Evolutionary conservation across 1,140 invertebrate species (phyloP), one percentile per base, ranked within the genome.

Genomic region (Paralvinella palmiformis): DNA sequence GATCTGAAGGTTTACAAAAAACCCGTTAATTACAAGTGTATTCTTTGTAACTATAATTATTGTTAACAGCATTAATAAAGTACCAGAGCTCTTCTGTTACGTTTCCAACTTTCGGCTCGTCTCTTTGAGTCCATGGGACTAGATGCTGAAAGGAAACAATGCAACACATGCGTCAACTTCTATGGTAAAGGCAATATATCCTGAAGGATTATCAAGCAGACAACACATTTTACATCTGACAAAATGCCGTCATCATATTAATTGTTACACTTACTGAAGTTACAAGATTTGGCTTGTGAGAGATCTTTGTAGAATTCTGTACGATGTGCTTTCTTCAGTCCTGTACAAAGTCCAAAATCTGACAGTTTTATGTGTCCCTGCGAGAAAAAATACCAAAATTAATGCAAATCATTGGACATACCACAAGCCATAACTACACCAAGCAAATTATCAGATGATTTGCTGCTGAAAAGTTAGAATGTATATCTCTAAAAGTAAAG

Each of bases 251-350:
- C n/a, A 27, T 52, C n/a, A 29, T 48, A n/a, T 22, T n/a, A 44
- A n/a, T 20, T 27, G 17, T 52, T 52, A 32, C n/a, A 73, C 71
- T 72, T 67, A 75, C 73, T 71, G 65, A 77, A 80, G 67, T 96
- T 92, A 24, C 91, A 93, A 63, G 93, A 91, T 79, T 96, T 95
- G 15, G 92, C 92, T 80, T 95, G 90, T 73, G 94, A 96, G 65
- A 99, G 87, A 84, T 99, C 96, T 74, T 96, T 86, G 82, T 99
- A 99, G 84, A 98, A 98, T 81, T 99, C 96, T 62, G 97, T 99
- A 73, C 96, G 85, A 81, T 99, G 97, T 64, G 95, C 96, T 82
- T 99, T 98, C 81, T 99, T 99, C 52, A 99, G 85, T 37, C 97
- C 97, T 3, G 97, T 99, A 82, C 97, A 99, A 32, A 99, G 84